Evolutionary conservation across 2,888 invertebrate genomes (phyloP).

Genomic region (Adelphocoris suturalis): DNA sequence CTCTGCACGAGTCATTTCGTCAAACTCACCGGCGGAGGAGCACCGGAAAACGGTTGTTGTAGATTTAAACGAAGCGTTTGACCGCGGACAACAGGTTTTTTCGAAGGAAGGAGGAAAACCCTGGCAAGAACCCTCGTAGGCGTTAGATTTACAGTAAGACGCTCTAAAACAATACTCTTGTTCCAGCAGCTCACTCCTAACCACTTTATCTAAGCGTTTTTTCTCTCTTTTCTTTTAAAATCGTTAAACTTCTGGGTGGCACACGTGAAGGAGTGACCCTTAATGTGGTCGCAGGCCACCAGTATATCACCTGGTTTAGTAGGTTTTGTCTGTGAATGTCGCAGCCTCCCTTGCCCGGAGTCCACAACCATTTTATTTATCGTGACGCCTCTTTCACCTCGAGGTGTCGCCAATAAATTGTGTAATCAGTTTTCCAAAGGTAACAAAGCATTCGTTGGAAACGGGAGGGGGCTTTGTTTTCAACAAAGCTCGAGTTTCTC

Average conservation of each 20-base stretch:
- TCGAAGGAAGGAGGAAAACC: slow-evolving; percentile 46
- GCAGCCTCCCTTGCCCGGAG: neutral
- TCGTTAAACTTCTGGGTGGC: slow-evolving; percentile 70
- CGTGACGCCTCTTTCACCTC: slow-evolving; percentile 55
- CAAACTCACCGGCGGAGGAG: neutral
- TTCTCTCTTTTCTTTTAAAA: slow-evolving; percentile 49
- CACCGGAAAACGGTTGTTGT: slow-evolving; percentile 54
- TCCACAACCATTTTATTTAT: slow-evolving; percentile 68
- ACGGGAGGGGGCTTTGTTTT: neutral
- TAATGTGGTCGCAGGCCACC: slow-evolving; percentile 59
- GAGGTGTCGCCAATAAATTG: slow-evolving; percentile 64
- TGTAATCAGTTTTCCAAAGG: slow-evolving; percentile 62
- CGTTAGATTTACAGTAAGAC: slow-evolving; percentile 69
- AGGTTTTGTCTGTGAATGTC: slow-evolving; percentile 51
- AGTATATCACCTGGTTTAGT: slow-evolving; percentile 63
- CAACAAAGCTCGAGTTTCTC: slow-evolving; percentile 64
- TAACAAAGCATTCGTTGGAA: slow-evolving; percentile 38
- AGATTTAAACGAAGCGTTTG: slow-evolving; percentile 51
- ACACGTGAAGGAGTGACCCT: slow-evolving; percentile 65
- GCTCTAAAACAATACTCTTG: slow-evolving; percentile 71
- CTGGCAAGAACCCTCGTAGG: slow-evolving; percentile 56
- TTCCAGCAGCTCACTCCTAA: slow-evolving; percentile 69
- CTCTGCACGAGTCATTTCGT: slow-evolving; percentile 26
- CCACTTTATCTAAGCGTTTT: slow-evolving; percentile 68
- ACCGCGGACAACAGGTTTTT: slow-evolving; percentile 51